These are phyloP conservation scores for Corythoichthys intestinalis DNA, from an alignment of 2,113 vertebrate genomes.

Conservation along the genomic window DNA sequence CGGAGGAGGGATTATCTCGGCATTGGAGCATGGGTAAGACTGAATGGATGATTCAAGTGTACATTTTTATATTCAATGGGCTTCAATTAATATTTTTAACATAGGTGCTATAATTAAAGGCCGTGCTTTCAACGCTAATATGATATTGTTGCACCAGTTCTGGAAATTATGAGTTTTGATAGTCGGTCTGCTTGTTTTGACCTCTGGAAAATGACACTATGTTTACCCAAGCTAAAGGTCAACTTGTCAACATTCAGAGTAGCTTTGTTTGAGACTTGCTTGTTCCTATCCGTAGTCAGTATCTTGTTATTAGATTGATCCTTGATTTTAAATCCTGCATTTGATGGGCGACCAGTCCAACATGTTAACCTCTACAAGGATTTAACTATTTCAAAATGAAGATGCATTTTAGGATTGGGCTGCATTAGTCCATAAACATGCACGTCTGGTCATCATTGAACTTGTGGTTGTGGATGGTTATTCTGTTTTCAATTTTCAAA, in stretches of 20 bases:
- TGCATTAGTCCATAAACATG: conserved; percentile 6
- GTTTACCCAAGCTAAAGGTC: conserved; percentile 38
- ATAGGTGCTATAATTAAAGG: conserved; percentile 38
- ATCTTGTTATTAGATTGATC: no score
- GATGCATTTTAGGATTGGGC: background rate
- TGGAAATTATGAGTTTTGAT: conserved; percentile 19
- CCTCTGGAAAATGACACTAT: conserved; percentile 15
- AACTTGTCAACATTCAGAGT: background rate
- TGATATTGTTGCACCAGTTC: background rate
- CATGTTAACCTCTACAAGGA: no score
- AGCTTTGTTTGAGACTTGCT: background rate
- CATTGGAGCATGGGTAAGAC: conserved; percentile 65
- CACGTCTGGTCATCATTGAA: conserved; percentile 21
- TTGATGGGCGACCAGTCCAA: no score
- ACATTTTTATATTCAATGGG: background rate
- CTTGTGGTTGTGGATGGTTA: conserved; percentile 24
- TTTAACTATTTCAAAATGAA: background rate
- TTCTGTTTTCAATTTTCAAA: conserved; percentile 52
- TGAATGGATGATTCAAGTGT: background rate
- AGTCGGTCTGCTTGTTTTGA: conserved; percentile 33
- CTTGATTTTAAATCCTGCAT: no score
- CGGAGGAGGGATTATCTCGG: conserved; percentile 43
- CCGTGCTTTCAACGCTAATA: conserved; percentile 32
- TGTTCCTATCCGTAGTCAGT: background rate
- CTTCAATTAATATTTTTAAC: conserved; percentile 19